Evolutionary conservation across 2,797 vertebrate genomes (phyloP), one percentile per base, ranked within the genome.

Genomic region (Thunnus albacares): DNA sequence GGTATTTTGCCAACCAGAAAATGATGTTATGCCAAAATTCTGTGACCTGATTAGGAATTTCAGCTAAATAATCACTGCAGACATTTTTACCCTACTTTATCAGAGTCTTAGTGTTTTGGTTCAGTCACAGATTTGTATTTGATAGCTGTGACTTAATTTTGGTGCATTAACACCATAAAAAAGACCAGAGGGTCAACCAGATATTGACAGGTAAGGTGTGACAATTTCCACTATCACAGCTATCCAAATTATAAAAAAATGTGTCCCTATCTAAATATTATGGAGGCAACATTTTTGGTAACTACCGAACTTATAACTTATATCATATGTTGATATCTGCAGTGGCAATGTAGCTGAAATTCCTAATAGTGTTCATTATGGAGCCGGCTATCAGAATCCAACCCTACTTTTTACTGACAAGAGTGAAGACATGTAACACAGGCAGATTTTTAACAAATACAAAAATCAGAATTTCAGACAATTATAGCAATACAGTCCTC

Each of bases 351-450:
- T 13, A 26, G 22, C 5, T 56, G 53, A 26, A 18, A 49, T 49
- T 49, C 53, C 12, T 22, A 56, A 56, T 24, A 12, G n/a, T 22
- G 11, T 55, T n/a, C 52, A 24, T 28, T 26, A 17, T 33, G 22
- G 17, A 38, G 26, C 43, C 1, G 2, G n/a, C 62, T 55, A 58
- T 56, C 13, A 15, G 38, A n/a, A 66, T 47, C 56, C 67, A 81
- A 73, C 68, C 43, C 45, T 20, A 6, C 30, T 41, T 26, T 57
- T 55, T 71, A 20, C 56, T 15, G 59, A 53, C 20, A 10, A 47
- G 49, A 28, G 28, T 47, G 38, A 79, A 80, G 63, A 76, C 55
- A 41, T 58, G 53, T 70, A 75, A 82, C 59, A 71, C 0, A 0
- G 41, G 41, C 20, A 60, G 24, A 74, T 55, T 52, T 52, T 18